Conservation (phyloP, 1,140 invertebrate species). For the Sycophaga agraensis region DNA sequence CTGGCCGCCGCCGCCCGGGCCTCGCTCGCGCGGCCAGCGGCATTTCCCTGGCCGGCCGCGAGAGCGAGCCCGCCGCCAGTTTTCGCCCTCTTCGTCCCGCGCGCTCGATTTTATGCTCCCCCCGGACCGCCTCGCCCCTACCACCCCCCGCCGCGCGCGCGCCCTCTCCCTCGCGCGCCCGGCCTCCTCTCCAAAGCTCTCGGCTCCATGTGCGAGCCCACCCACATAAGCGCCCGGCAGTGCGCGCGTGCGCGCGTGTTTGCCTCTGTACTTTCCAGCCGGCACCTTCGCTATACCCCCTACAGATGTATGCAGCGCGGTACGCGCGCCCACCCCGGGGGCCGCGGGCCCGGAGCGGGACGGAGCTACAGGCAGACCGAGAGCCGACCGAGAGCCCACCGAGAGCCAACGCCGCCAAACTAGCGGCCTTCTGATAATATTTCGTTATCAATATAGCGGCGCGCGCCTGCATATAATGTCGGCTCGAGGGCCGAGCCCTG, state of each 20-base stretch:
- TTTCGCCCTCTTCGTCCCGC: conserved; percentile 27
- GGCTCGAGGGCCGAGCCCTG: neutral
- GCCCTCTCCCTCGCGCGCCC: neutral
- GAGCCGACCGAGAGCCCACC: no score
- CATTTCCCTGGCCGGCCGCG: neutral
- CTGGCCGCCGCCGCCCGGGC: conserved; percentile 36
- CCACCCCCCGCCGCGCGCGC: neutral
- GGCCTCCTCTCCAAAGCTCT: conserved; percentile 1
- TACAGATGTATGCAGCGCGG: conserved; percentile 1
- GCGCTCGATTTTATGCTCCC: conserved; percentile 22
- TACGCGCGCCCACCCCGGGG: no score
- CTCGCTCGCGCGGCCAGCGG: no score
- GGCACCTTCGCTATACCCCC: conserved; percentile 4
- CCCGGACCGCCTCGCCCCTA: neutral
- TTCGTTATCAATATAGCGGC: conserved; percentile 23
- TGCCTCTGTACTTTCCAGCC: conserved; percentile 8
- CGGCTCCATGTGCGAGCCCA: neutral
- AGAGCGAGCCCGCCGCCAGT: neutral
- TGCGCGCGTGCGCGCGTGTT: neutral
- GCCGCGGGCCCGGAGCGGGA: no score
- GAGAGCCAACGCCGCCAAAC: conserved; percentile 32
- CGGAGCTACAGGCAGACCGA: neutral
- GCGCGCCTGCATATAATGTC: conserved; percentile 11
- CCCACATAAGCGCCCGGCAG: neutral
- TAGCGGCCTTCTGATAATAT: conserved; percentile 32